Evolutionary conservation across 2,113 vertebrate species (phyloP).

Genomic region (Puffinus mauretanicus): DNA sequence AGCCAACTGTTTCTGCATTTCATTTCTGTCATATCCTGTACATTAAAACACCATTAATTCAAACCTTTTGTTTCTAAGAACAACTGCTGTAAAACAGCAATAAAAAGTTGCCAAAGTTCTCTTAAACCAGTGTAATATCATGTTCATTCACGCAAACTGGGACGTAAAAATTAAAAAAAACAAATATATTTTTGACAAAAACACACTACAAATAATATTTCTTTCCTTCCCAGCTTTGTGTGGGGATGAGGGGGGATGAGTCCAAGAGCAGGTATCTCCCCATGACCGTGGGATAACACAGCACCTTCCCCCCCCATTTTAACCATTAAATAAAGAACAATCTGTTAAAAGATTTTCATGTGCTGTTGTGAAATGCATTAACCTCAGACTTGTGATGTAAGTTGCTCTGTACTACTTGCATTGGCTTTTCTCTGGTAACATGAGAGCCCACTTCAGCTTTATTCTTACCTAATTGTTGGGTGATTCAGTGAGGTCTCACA

Average conservation of each 20-base stretch:
- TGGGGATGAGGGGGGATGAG: background rate
- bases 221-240: background rate
- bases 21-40: slow-evolving; percentile 66
- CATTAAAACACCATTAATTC: slow-evolving; percentile 60
- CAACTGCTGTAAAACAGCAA: slow-evolving; percentile 30
- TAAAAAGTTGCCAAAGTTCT: slow-evolving; percentile 31
- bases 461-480: slow-evolving; percentile 10
- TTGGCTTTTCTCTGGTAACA: slow-evolving; percentile 10
- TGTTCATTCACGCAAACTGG: background rate
- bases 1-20: slow-evolving; percentile 65
- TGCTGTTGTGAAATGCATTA: slow-evolving; percentile 53
- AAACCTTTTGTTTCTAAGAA: slow-evolving; percentile 63
- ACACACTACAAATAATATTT: background rate
- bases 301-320: background rate
- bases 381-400: slow-evolving; percentile 2
- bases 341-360: slow-evolving; percentile 38
- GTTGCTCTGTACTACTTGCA: background rate
- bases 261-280: background rate
- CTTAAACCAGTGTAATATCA: background rate
- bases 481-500: background rate
- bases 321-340: slow-evolving; percentile 24
- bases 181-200: background rate
- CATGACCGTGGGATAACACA: background rate
- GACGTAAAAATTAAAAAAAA: background rate
- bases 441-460: background rate